Evolutionary conservation across 2,888 invertebrate genomes (phyloP), one percentile per base, ranked within the genome.

Genomic region (Pilophorus perplexus): DNA sequence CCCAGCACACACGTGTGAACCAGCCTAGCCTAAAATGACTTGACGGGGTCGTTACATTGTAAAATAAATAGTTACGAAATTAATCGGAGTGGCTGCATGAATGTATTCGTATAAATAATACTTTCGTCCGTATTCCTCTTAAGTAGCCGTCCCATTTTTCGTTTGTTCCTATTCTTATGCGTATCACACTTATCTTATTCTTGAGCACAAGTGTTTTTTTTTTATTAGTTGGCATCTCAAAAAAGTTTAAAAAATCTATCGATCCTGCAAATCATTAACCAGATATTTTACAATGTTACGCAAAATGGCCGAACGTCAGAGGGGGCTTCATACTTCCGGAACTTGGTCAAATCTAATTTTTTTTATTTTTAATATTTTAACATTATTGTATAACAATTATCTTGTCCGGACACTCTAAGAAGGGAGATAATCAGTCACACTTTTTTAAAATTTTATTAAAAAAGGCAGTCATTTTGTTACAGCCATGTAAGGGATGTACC

Each of bases 401-500:
- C 27, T 27, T 46, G 62, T 46, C 33, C 42, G 38, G 40, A 64
- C 50, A 52, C 52, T 22, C 50, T 64, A 64, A 38, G 40, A 50
- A 54, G 23, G 50, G 52, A 18, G 18, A 18, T 33, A 38, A 62
- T 64, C 64, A 64, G 50, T 64, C 64, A 52, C 52, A 46, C 62
- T 27, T 44, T 59, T 59, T 62, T 52, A 23, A 52, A 33, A 62
- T 38, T 22, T 64, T 64, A 64, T 64, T 64, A 64, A 54, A 64
- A 50, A 64, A 64, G 64, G 64, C 64, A 64, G 64, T 64, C 64
- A 50, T 64, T 62, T 52, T 64, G 52, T 64, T 64, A 64, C 64
- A 64, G 64, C 64, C 64, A 64, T 64, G 20, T 50, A 46, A 64
- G 48, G 62, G 62, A 33, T 62, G 62, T 62, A 62, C 62, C 62